phyloP scores from a whole-genome alignment of 2,113 vertebrate genomes.

The Cinclus cinclus region DNA sequence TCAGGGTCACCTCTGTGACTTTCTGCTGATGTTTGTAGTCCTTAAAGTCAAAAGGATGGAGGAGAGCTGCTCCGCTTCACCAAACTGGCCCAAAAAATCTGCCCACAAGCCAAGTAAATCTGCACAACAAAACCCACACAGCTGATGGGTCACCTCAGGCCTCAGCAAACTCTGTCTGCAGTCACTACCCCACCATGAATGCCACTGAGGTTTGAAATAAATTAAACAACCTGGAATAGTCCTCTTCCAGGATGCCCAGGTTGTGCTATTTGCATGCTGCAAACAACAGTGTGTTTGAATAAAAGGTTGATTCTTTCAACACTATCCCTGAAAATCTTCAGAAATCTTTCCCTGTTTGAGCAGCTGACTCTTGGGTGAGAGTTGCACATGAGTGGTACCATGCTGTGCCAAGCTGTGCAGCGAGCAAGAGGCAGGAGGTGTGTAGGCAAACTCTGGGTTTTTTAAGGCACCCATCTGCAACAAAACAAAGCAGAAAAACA shows the following conservation, averaged over 20 bases:
- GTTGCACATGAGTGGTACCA: neutral
- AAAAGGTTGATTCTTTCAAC: neutral
- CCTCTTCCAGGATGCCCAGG: neutral
- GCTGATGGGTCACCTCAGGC: neutral
- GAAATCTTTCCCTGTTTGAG: neutral
- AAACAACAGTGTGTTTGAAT: neutral
- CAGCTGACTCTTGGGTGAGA: neutral
- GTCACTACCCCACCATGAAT: neutral
- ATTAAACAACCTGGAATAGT: neutral
- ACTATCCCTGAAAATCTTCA: neutral
- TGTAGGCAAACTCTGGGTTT: neutral
- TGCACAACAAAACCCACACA: neutral
- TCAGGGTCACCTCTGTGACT: constrained; percentile 67
- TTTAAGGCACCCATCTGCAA: neutral
- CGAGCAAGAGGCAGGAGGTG: neutral
- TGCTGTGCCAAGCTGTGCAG: neutral
- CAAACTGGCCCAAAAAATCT: constrained; percentile 33
- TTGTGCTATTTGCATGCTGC: neutral
- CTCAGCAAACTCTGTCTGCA: neutral
- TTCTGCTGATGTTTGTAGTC: neutral
- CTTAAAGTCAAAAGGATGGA: constrained; percentile 74
- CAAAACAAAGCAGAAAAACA: neutral
- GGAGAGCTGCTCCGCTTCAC: constrained; percentile 66
- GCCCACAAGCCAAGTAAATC: constrained; percentile 73
- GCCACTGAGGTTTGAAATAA: neutral